Evolutionary conservation across 2,888 invertebrate genomes (phyloP).

Genomic region (Agrochola circellaris): DNA sequence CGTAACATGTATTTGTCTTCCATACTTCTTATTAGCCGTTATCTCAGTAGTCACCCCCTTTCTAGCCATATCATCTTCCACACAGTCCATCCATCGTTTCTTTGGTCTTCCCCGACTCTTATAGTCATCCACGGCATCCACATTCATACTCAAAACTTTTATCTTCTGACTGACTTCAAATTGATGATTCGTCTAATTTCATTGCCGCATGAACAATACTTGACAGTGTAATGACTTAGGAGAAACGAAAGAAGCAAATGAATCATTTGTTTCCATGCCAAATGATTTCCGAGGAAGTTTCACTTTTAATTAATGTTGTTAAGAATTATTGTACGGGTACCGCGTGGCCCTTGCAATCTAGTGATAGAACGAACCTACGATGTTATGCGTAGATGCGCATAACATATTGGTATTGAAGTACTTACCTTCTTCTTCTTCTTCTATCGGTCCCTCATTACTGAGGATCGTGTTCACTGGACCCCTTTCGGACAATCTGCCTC

Average conservation of each 20-base stretch:
- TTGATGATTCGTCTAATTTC: background rate
- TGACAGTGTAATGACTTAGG: slow-evolving; percentile 46
- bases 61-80: background rate
- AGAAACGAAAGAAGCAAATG: slow-evolving; percentile 51
- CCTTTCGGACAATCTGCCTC: background rate
- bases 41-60: background rate
- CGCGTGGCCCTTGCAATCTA: background rate
- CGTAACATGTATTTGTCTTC: background rate
- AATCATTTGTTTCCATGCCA: slow-evolving; percentile 56
- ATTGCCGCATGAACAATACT: slow-evolving; percentile 27
- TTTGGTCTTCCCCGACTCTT: no score
- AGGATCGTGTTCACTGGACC: background rate
- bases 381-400: background rate
- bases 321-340: slow-evolving; percentile 13
- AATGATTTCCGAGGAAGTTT: slow-evolving; percentile 56
- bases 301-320: slow-evolving; percentile 49
- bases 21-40: no score
- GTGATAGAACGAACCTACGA: background rate
- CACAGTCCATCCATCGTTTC: background rate
- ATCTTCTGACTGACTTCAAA: background rate
- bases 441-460: background rate
- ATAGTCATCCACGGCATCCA: background rate
- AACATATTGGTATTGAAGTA: background rate
- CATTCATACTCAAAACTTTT: background rate
- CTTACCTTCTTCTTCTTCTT: background rate